Evolutionary conservation across 2,113 vertebrate species (phyloP).

Genomic region (Colinus virginianus): DNA sequence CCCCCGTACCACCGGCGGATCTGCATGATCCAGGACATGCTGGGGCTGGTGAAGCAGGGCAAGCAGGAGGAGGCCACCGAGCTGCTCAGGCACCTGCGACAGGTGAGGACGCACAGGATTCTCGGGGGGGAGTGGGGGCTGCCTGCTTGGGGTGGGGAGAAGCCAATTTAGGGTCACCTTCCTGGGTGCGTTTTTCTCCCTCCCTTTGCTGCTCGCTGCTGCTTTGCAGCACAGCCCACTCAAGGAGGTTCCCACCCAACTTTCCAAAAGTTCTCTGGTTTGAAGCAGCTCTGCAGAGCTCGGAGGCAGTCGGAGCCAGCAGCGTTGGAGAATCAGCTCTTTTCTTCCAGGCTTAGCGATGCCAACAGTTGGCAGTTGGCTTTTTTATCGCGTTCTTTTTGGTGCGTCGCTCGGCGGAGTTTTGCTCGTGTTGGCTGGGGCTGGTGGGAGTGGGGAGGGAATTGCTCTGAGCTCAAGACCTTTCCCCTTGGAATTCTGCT

Average conservation of each 20-base stretch:
- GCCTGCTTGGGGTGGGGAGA: not conserved
- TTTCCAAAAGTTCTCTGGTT: constrained; percentile 34
- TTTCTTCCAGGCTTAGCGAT: not conserved
- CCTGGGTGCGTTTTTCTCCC: not conserved
- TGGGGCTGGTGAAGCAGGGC: constrained; percentile 91
- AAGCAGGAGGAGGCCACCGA: constrained; percentile 92
- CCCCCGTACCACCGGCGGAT: constrained; percentile 93
- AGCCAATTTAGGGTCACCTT: accelerated
- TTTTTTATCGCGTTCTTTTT: not conserved
- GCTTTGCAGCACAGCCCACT: not conserved
- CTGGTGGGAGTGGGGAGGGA: not conserved
- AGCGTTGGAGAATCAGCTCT: constrained; percentile 2
- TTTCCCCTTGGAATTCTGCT: constrained; percentile 25
- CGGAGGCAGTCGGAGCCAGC: not conserved
- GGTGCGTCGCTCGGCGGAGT: not conserved
- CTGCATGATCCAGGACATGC: constrained; percentile 95
- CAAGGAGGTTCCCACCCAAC: constrained; percentile 42
- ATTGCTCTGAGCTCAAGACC: not conserved
- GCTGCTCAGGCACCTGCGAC: constrained; percentile 92
- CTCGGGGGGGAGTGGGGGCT: not conserved
- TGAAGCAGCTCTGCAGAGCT: not conserved
- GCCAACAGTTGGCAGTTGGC: not conserved
- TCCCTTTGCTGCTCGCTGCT: not conserved
- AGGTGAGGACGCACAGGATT: constrained; percentile 80
- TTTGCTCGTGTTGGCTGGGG: not conserved